Evolutionary conservation across 2,113 vertebrate species (phyloP).

Genomic region (Pterocles burchelli): DNA sequence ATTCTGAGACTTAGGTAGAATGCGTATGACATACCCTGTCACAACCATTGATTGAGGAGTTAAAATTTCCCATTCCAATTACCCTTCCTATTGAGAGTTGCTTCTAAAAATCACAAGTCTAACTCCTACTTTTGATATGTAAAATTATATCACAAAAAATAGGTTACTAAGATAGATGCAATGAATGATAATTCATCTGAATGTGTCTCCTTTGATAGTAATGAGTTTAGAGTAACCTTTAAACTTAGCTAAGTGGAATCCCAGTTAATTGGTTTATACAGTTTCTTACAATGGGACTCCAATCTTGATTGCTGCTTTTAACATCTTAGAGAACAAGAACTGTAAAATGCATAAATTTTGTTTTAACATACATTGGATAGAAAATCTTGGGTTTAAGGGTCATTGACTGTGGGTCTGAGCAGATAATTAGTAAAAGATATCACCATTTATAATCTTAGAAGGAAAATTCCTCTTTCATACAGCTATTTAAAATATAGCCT

Average conservation of each 20-base stretch:
- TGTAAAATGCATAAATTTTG: not conserved
- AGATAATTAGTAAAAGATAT: not conserved
- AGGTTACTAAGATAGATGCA: not conserved
- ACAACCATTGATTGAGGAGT: not conserved
- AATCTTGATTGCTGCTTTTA: not conserved
- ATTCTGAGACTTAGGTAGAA: not conserved
- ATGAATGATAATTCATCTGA: not conserved
- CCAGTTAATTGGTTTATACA: not conserved
- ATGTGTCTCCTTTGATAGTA: not conserved
- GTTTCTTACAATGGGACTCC: not conserved
- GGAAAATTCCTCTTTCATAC: not conserved
- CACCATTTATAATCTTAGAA: not conserved
- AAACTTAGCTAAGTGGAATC: constrained; percentile 5
- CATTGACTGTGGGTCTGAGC: not conserved
- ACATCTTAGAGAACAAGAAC: not conserved
- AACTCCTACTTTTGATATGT: not conserved
- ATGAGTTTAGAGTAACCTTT: constrained; percentile 25
- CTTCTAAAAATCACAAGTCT: not conserved
- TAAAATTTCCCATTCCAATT: not conserved
- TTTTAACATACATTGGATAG: not conserved
- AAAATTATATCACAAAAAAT: not conserved
- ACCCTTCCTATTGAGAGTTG: not conserved
- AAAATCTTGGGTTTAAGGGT: not conserved
- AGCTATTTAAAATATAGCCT: not conserved
- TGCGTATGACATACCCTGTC: not conserved